Base-by-base conservation (phyloP, 1,140 invertebrate genomes). In the Sitobion miscanthi region DNA sequence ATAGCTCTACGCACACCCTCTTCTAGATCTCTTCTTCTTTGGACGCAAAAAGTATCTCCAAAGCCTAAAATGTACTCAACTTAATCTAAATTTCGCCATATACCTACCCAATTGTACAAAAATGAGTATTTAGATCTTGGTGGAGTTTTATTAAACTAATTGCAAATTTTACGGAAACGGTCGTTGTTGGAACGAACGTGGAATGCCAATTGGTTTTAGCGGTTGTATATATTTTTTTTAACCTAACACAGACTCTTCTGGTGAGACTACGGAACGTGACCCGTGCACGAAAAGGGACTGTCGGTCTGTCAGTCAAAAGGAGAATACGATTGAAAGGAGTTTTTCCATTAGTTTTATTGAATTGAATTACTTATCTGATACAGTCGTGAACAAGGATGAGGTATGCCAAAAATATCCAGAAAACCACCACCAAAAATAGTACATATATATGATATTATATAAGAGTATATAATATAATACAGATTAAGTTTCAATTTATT, bases 261-360 rank as follows among this genome's bases (percentile, higher is more conserved):
- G n/a, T 21, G 21, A 54, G 52, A 54, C 62, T 77, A 77, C 3
- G 20, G 45, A 4, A 92, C 91, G 90, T 91, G 90, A 91, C 62
- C 42, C 54, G 20, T n/a, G 14, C 69, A 47, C 91, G 47, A 25
- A 52, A 92, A 92, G 21, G 30, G 77, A 21, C 52, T 35, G 77
- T 92, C 91, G 25, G 91, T 38, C 77, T 83, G 77, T 92, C 62
- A 35, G 47, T 89, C 38, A 30, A 47, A 30, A 91, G 9, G 47
- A 52, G 30, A 54, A 38, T n/a, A 92, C 42, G 69, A 35, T 49
- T 14, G 30, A 49, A 83, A n/a, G 69, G 77, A 52, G 47, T 92
- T 91, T 91, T 91, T 82, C 91, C 91, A 85, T 92, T 92, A 92
- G 91, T 92, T 85, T 85, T 92, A 92, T 92, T 92, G 30, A 92